Percentiles rank a stretch among this genome's conserved stretches.
phyloP scores from a whole-genome alignment of 2,888 invertebrate genomes.

The Leptopilina myrica region DNA sequence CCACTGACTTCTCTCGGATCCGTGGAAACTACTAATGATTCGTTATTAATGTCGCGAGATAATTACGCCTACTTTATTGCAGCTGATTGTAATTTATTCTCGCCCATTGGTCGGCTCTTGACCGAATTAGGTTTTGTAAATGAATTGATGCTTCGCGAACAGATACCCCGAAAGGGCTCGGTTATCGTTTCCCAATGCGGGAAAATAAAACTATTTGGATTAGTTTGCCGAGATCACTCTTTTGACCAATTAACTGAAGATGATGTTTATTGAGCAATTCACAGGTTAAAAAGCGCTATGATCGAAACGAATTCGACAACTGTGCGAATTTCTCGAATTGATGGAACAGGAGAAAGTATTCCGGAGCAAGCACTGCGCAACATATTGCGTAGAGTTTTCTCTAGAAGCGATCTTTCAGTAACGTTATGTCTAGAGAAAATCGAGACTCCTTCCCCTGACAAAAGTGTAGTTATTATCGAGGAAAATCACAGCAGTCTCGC shows the following conservation, averaged over 20 bases:
- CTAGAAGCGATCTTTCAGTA: neutral
- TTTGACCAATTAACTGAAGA: neutral
- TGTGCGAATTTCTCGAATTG: neutral
- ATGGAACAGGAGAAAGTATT: neutral
- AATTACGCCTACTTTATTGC: neutral
- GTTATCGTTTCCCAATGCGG: neutral
- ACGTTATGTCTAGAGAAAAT: conserved; percentile 1
- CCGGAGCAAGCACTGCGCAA: conserved; percentile 21
- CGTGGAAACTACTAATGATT: neutral
- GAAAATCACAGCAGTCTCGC: conserved; percentile 46
- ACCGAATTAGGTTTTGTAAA: neutral
- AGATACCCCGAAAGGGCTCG: neutral
- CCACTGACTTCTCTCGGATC: neutral
- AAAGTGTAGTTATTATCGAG: conserved; percentile 38
- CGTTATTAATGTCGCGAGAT: neutral
- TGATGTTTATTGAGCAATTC: neutral
- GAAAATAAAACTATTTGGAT: neutral
- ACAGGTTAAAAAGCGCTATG: neutral
- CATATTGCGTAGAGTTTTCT: neutral
- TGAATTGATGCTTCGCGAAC: neutral
- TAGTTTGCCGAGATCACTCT: neutral
- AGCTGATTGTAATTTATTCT: neutral
- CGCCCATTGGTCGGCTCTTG: neutral
- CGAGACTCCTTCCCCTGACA: neutral
- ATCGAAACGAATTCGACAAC: neutral